Evolutionary conservation across 2,888 invertebrate species (phyloP), one percentile per base, ranked within the genome.

Genomic region (Allygus modestus): DNA sequence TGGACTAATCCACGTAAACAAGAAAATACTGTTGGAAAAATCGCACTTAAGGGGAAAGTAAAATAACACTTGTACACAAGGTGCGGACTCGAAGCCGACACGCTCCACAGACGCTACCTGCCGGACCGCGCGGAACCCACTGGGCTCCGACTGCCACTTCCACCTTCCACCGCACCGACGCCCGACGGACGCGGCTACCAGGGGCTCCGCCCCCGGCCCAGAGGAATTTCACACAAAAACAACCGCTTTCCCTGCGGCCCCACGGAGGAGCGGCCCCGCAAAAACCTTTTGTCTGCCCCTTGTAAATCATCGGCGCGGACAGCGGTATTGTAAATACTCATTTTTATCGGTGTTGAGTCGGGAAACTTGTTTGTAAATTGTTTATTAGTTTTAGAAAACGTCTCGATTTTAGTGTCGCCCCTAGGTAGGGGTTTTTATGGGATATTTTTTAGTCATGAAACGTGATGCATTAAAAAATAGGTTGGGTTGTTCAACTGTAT

Each of bases 201-300:
- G 23, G n/a, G 77, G 46, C 77, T 43, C 77, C 46, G 46, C 77
- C 73, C 77, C 77, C 77, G 23, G 51, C 51, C 77, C 41, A 2
- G 28, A 46, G 51, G 77, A 43, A 77, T 77, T 77, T 77, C 77
- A 26, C 77, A 77, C 77, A 77, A 77, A 77, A 77, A 77, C 77
- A 51, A 77, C 77, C 17, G 46, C 77, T 77, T 77, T 77, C 77
- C 46, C 77, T 51, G 23, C 33, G 41, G 77, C 41, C 77, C 9
- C 51, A 23, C 51, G 73, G 73, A 33, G 31, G 73, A 73, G 43
- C 37, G 31, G 23, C 58, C 9, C 15, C 17, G 28, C 1, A 37
- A 71, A 71, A 71, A n/a, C 71, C 23, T 71, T 71, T 41, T 28
- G 37, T 41, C 41, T 9, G 17, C 20, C 41, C 37, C 37, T 69